Conservation (phyloP, 37 sponge, comb jelly and placozoan genomes). For the Halisarca cf. caerulea region DNA sequence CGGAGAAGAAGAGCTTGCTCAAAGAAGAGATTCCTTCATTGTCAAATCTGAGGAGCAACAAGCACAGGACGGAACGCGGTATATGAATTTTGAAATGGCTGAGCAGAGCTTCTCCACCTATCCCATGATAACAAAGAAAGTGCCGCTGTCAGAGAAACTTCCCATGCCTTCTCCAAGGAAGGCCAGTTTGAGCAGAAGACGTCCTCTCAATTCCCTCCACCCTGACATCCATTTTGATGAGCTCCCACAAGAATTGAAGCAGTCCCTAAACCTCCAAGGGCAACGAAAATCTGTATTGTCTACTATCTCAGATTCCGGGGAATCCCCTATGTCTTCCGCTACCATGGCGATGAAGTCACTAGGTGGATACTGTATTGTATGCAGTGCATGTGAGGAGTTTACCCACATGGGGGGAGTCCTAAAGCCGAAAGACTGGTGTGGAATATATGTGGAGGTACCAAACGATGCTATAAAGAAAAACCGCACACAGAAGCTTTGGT, state of each 20-base stretch:
- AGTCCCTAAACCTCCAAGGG: not conserved
- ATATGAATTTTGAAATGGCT: slow-evolving; percentile 3
- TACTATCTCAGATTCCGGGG: not conserved
- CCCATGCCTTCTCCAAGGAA: slow-evolving; percentile 24
- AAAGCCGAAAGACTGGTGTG: slow-evolving; percentile 41
- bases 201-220: not conserved
- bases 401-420: slow-evolving; percentile 55
- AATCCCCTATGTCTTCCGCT: not conserved
- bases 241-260: not conserved
- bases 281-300: not conserved
- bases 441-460: slow-evolving; percentile 62
- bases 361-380: not conserved
- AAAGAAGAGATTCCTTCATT: not conserved
- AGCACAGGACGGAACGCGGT: not conserved
- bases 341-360: not conserved
- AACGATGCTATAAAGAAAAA: slow-evolving; percentile 51
- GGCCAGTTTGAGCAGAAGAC: slow-evolving; percentile 14
- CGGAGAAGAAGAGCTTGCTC: not conserved
- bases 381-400: slow-evolving; percentile 33
- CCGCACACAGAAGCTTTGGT: slow-evolving; percentile 65
- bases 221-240: not conserved
- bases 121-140: not conserved
- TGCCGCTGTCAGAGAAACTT: not conserved
- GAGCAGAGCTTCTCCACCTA: not conserved
- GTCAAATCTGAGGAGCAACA: not conserved